Percentiles rank a stretch among this genome's conserved stretches.
phyloP scores from a whole-genome alignment of 2,113 vertebrate genomes.

The Aptenodytes patagonicus region DNA sequence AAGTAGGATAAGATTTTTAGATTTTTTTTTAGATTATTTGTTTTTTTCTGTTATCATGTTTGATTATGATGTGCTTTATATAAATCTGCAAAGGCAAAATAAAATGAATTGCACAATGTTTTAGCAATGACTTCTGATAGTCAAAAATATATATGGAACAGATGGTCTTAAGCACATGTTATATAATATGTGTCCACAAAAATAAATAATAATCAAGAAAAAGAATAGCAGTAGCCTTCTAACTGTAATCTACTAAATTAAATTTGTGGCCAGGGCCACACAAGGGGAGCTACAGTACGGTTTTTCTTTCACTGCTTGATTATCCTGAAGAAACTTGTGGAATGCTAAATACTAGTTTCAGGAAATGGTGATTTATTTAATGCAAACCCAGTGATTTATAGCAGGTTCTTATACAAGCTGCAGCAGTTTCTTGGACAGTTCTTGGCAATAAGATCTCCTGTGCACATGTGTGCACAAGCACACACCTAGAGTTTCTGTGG shows the following conservation, averaged over 20 bases:
- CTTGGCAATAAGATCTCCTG: neutral
- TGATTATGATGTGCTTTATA: neutral
- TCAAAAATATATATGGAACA: neutral
- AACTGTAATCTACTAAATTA: neutral
- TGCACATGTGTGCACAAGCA: rapidly evolving
- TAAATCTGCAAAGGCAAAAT: neutral
- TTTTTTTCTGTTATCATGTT: neutral
- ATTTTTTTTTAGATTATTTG: neutral
- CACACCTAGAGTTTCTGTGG: neutral
- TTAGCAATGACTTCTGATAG: neutral
- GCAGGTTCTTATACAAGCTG: neutral
- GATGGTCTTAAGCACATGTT: neutral
- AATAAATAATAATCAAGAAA: neutral
- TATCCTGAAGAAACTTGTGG: neutral
- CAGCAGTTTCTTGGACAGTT: neutral
- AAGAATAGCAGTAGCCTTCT: neutral
- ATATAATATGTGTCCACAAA: neutral
- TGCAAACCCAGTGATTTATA: neutral
- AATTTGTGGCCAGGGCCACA: neutral
- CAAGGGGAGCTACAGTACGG: neutral
- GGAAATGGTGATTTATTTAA: neutral
- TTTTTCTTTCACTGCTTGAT: neutral
- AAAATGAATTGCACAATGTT: neutral
- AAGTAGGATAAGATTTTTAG: neutral
- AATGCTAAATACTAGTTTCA: neutral